Percentiles rank a stretch among this genome's conserved stretches.
Evolutionary conservation across 1,140 invertebrate species (phyloP).

Genomic region (Coelopa frigida): DNA sequence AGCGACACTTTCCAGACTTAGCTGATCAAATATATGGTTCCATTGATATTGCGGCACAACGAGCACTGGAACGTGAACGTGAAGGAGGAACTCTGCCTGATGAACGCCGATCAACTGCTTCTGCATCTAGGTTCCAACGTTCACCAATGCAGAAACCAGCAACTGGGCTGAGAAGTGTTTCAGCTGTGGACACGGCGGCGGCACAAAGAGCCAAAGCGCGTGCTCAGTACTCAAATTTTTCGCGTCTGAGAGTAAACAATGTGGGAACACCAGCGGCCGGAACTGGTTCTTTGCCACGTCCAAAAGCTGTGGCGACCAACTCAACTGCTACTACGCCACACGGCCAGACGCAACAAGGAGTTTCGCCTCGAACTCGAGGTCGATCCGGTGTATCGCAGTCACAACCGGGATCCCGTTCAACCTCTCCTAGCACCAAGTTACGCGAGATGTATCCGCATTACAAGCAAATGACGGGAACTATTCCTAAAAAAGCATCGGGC

Average conservation of each 20-base stretch:
- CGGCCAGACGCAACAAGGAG: conserved; percentile 29
- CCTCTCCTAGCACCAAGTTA: conserved; percentile 76
- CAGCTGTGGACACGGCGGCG: conserved; percentile 86
- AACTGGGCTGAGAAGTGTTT: conserved; percentile 68
- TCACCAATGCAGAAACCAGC: conserved; percentile 33
- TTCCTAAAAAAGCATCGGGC: conserved; percentile 53
- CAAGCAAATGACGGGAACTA: conserved; percentile 30
- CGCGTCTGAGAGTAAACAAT: conserved; percentile 58
- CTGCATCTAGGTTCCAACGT: conserved; percentile 25
- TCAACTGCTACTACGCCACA: conserved; percentile 10
- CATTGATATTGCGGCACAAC: conserved; percentile 78
- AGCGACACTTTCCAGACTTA: conserved; percentile 82
- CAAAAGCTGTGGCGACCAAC: conserved; percentile 40
- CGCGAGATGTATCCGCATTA: conserved; percentile 50
- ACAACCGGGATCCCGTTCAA: conserved; percentile 73
- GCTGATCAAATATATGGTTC: conserved; percentile 77
- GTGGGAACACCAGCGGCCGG: conserved; percentile 43
- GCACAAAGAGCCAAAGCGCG: conserved; percentile 76
- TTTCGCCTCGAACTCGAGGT: conserved; percentile 50
- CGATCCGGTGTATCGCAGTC: conserved; percentile 75
- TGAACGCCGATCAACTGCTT: conserved; percentile 24
- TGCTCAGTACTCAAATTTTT: conserved; percentile 69
- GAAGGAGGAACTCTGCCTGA: conserved; percentile 20
- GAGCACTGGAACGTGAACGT: conserved; percentile 64
- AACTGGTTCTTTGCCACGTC: conserved; percentile 61